Base-by-base conservation (phyloP, 2,797 vertebrate genomes). In the Malacoctenus gilli region DNA sequence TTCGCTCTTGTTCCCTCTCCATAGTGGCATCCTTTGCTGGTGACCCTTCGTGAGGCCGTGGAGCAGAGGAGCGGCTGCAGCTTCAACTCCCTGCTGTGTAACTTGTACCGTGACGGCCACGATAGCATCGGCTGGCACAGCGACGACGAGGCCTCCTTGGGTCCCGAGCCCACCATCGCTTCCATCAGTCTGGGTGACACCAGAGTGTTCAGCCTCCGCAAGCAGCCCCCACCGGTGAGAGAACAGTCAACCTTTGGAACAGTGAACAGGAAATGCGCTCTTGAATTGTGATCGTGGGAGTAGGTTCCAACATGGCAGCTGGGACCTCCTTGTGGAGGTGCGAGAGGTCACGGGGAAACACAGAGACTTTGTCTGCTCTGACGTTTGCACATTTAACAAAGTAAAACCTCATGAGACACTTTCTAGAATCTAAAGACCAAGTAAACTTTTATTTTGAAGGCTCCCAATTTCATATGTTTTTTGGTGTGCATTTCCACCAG, bases 91-190 rank as follows among this genome's bases (percentile, higher is more conserved):
- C 80, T 98, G 15, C 91, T 98, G 42, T 98, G 96, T 75, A 98
- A 97, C 68, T 88, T 97, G 15, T 98, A 98, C 77, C 93, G 95
- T 1, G 88, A 92, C 0, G 93, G 96, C 78, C 94, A 92, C 58
- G 96, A 99, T 85, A 94, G 96, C 3, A 95, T 99, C 23, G 95
- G 93, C 77, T 98, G 96, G 96, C 97, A 98, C 86, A 97, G 96
- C 0, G 97, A 99, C 0, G 87, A 93, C 0, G 97, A 99, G 25
- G 91, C 91, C 0, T 89, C 94, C 0, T 60, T 99, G 54, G 95
- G 97, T 2, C 55, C 20, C 2, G 73, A 79, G 6, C 96, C 96
- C 0, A 14, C 89, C 74, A 97, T 99, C 4, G 95, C 93, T 12
- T 98, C 97, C 0, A 88, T 98, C 69, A 99, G 95, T 66, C 87